These are phyloP conservation scores for Littorina saxatilis DNA, from an alignment of 1,140 invertebrate genomes.

Conservation along the genomic window DNA sequence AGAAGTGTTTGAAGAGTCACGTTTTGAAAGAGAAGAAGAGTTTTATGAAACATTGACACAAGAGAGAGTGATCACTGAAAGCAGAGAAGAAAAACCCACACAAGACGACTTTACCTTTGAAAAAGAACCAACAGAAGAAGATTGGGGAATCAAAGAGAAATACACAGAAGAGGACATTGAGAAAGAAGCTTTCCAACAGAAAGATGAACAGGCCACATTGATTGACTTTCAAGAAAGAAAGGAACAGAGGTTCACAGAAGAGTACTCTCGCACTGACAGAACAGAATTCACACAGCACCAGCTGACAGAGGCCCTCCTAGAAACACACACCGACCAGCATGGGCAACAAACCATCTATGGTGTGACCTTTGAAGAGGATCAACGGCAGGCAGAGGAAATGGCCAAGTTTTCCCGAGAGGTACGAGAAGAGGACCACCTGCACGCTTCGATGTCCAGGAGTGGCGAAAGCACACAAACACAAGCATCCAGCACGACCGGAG, in stretches of 20 bases:
- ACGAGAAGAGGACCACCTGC: not conserved
- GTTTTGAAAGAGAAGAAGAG: not conserved
- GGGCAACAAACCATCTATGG: not conserved
- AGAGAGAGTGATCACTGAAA: slow-evolving; percentile 26
- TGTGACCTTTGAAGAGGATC: too few relatives aligned
- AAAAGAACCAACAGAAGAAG: slow-evolving; percentile 32
- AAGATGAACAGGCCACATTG: not conserved
- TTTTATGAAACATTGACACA: not conserved
- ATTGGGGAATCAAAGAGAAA: slow-evolving; percentile 8
- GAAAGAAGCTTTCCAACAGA: not conserved
- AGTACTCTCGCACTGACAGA: too few relatives aligned
- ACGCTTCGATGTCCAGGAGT: not conserved
- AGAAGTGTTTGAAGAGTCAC: not conserved
- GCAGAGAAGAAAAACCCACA: slow-evolving; percentile 19
- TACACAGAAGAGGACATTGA: slow-evolving; percentile 36
- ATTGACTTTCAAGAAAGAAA: too few relatives aligned
- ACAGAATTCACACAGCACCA: not conserved
- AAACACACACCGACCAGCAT: not conserved
- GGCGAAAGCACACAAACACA: slow-evolving; percentile 1
- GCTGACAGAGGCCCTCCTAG: not conserved
- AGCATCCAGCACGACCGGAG: slow-evolving; percentile 5
- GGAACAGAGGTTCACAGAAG: too few relatives aligned
- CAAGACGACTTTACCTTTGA: slow-evolving; percentile 42
- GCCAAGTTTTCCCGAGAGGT: not conserved
- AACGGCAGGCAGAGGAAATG: too few relatives aligned